Conservation (phyloP, 2,888 invertebrate genomes). For the Dryobotodes eremita region DNA sequence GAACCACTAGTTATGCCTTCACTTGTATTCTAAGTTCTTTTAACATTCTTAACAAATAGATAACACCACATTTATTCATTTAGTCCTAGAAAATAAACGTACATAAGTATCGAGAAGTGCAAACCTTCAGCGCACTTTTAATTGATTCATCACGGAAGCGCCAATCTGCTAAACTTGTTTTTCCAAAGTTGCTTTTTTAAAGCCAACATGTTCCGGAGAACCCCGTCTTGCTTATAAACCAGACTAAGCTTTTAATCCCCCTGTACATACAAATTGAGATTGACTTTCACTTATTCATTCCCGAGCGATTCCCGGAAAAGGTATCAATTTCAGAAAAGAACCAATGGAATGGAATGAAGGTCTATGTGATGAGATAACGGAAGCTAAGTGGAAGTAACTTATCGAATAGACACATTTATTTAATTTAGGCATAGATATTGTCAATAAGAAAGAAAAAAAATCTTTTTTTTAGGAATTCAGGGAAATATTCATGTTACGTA, state of each 20-base stretch:
- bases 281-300: conserved; percentile 22
- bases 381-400: background rate
- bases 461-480: background rate
- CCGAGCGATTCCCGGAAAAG: conserved; percentile 8
- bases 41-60: no score
- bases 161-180: background rate
- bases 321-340: background rate
- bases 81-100: no score
- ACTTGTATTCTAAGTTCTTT: no score
- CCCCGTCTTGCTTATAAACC: conserved; percentile 8
- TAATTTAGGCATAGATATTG: background rate
- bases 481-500: background rate
- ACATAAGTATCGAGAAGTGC: background rate
- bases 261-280: conserved; percentile 44
- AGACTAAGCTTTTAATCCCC: conserved; percentile 21
- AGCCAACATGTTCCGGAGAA: background rate
- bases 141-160: background rate
- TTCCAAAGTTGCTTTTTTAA: conserved; percentile 4
- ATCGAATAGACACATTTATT: background rate
- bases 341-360: background rate
- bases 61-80: no score
- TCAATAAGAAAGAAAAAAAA: background rate
- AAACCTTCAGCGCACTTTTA: background rate
- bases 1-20: background rate
- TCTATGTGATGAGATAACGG: background rate